Percentiles rank a stretch among this genome's conserved stretches.
phyloP scores from a whole-genome alignment of 1,140 invertebrate species.

The Drosophila oshimai region DNA sequence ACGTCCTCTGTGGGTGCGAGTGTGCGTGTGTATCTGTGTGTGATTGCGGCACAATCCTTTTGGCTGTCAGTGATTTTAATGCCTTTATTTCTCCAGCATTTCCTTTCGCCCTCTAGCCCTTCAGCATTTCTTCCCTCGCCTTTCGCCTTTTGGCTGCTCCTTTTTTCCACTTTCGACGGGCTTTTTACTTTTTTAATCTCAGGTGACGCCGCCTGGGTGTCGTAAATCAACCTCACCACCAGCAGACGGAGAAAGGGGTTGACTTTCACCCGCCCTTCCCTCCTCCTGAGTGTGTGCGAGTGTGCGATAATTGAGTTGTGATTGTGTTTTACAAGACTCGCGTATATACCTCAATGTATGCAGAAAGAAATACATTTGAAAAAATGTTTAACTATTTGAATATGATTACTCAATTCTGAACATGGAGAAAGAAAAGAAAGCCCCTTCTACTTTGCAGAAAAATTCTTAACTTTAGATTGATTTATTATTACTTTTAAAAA shows the following conservation, averaged over 20 bases:
- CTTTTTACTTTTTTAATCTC: constrained; percentile 82
- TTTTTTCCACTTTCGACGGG: constrained; percentile 66
- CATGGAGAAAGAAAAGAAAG: too few relatives aligned
- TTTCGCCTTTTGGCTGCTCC: constrained; percentile 33
- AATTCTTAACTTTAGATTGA: too few relatives aligned
- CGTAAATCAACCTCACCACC: constrained; percentile 74
- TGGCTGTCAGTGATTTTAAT: constrained; percentile 80
- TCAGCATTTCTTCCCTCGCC: constrained; percentile 9
- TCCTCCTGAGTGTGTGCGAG: not conserved
- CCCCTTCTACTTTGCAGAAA: too few relatives aligned
- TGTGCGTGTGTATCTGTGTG: constrained; percentile 28
- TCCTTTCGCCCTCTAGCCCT: constrained; percentile 22
- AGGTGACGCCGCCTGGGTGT: constrained; percentile 82
- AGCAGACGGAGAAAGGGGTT: constrained; percentile 56
- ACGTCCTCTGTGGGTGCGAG: constrained; percentile 8
- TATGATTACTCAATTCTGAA: too few relatives aligned
- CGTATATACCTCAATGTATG: not conserved
- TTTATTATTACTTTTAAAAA: too few relatives aligned
- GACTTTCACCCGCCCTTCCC: not conserved
- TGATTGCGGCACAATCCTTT: constrained; percentile 73
- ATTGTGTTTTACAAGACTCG: constrained; percentile 49
- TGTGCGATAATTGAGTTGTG: constrained; percentile 78
- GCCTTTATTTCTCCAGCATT: constrained; percentile 68
- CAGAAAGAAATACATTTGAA: not conserved
- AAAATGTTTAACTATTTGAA: not conserved